phyloP scores from a whole-genome alignment of 2,888 invertebrate genomes.

The Phrixothrix hirtus region DNA sequence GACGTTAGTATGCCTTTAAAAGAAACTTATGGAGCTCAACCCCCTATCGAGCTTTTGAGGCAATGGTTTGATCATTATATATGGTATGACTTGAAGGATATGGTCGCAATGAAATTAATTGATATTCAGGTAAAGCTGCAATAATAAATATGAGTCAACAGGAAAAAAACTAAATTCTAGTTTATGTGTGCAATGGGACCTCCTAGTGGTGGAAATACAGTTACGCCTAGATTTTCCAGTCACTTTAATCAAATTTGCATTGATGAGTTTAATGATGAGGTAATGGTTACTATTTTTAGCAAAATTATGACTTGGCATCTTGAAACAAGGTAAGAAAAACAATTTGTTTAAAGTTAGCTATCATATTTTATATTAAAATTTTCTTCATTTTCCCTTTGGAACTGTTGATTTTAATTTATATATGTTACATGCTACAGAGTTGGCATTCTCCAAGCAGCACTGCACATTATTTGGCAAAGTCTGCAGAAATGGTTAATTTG shows the following conservation, averaged over 20 bases:
- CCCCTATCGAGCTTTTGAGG: constrained; percentile 88
- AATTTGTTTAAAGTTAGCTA: constrained; percentile 2
- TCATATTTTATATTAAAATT: background rate
- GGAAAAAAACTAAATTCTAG: constrained; percentile 55
- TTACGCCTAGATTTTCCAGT: constrained; percentile 82
- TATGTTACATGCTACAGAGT: too few relatives aligned
- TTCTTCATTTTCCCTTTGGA: too few relatives aligned
- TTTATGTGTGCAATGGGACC: constrained; percentile 87
- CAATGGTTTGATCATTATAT: constrained; percentile 89
- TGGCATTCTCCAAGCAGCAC: too few relatives aligned
- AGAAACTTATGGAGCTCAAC: constrained; percentile 90
- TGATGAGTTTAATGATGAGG: constrained; percentile 86
- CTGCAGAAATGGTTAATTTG: too few relatives aligned
- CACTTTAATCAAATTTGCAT: constrained; percentile 86
- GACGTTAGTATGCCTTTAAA: constrained; percentile 95
- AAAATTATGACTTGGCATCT: constrained; percentile 94
- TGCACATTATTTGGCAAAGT: too few relatives aligned
- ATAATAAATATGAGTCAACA: constrained; percentile 1
- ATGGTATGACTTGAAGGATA: constrained; percentile 87
- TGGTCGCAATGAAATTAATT: constrained; percentile 75
- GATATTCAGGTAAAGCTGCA: constrained; percentile 74
- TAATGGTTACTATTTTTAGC: constrained; percentile 82
- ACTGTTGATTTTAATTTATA: too few relatives aligned
- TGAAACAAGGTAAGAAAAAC: constrained; percentile 72
- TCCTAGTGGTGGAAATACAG: constrained; percentile 74